Conservation (phyloP, 2,888 invertebrate species). For the Geophilus truncorum region DNA sequence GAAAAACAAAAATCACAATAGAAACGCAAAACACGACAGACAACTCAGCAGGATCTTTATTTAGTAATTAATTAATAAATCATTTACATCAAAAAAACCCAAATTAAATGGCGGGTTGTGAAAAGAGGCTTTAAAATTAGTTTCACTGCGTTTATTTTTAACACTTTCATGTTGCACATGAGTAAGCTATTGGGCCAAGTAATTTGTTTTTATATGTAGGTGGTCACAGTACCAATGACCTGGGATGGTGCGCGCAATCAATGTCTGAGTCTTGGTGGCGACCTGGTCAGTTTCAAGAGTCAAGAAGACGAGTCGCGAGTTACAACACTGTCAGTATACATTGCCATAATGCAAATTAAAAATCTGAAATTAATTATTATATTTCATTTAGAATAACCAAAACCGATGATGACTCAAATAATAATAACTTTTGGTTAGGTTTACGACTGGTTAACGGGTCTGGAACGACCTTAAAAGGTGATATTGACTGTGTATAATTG, state of each 20-base stretch:
- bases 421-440: background rate
- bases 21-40: background rate
- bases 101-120: background rate
- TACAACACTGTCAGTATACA: background rate
- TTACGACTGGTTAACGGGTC: background rate
- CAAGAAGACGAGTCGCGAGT: background rate
- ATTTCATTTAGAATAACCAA: background rate
- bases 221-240: constrained; percentile 12
- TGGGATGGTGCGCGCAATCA: background rate
- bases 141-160: too few species aligned
- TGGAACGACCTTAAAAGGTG: background rate
- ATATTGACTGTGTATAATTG: background rate
- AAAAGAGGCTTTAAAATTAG: too few species aligned
- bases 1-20: background rate
- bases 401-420: background rate
- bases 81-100: background rate
- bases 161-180: background rate
- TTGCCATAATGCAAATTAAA: background rate
- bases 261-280: background rate
- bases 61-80: background rate
- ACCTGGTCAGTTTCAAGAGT: constrained; percentile 14
- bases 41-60: background rate
- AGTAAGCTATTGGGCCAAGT: background rate
- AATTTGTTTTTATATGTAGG: background rate
- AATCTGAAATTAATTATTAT: background rate